phyloP scores from a whole-genome alignment of 2,797 vertebrate genomes.

The Sebastes umbrosus region DNA sequence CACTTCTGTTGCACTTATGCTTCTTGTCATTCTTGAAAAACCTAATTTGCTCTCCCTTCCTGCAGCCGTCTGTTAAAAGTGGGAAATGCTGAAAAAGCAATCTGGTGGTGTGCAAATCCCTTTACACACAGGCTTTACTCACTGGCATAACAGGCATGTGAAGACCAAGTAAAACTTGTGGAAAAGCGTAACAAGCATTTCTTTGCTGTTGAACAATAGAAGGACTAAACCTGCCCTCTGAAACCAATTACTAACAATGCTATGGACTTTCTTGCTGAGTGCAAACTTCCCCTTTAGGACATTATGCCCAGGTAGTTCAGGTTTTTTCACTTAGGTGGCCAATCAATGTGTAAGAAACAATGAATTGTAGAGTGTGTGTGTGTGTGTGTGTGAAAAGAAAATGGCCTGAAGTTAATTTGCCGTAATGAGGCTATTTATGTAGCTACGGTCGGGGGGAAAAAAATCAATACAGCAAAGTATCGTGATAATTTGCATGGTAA shows the following conservation, averaged over 20 bases:
- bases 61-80: neutral
- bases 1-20: neutral
- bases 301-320: neutral
- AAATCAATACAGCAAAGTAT: neutral
- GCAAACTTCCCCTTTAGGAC: neutral
- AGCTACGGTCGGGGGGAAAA: neutral
- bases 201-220: neutral
- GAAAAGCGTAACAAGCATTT: neutral
- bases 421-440: neutral
- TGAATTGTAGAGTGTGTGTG: neutral
- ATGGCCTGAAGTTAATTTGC: neutral
- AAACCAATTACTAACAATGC: constrained; percentile 22
- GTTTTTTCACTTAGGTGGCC: neutral
- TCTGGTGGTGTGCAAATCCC: neutral
- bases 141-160: neutral
- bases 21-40: neutral
- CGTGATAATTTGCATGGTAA: no score
- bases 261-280: constrained; percentile 33
- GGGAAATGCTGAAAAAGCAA: neutral
- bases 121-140: neutral
- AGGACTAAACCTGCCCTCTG: neutral
- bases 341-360: constrained; percentile 21
- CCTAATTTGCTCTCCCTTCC: neutral
- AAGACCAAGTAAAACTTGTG: neutral
- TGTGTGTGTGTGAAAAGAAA: neutral